These are phyloP conservation scores for Neomorphus geoffroyi DNA, from an alignment of 2,797 vertebrate species.

Conservation along the genomic window DNA sequence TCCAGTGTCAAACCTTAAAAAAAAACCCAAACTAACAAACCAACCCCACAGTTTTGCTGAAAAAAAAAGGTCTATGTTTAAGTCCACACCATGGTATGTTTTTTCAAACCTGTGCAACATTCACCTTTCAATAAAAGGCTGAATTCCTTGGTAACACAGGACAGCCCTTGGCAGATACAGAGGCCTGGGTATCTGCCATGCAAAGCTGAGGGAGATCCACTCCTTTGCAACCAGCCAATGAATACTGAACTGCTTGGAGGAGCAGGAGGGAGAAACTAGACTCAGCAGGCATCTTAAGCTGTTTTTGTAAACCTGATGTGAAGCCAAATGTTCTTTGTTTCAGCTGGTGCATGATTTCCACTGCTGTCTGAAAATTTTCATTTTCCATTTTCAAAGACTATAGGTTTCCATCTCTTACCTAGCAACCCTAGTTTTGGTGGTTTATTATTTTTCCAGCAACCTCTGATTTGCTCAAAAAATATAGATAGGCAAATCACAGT, in stretches of 20 bases:
- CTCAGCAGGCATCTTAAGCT: not conserved
- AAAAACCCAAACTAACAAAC: not conserved
- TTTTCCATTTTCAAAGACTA: conserved; percentile 40
- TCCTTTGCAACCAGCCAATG: not conserved
- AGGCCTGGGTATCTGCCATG: not conserved
- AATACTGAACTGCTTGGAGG: not conserved
- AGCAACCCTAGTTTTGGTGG: not conserved
- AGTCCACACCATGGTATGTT: not conserved
- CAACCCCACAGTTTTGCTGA: not conserved
- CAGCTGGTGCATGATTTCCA: conserved; percentile 27
- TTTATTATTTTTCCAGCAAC: conserved; percentile 9
- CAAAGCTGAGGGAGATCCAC: not conserved
- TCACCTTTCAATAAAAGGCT: not conserved
- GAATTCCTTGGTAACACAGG: not conserved
- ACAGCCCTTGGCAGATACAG: not conserved
- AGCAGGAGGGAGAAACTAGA: not conserved
- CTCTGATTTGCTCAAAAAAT: conserved; percentile 14
- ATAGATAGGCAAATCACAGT: not conserved
- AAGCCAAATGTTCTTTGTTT: not conserved
- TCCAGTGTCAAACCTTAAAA: not conserved
- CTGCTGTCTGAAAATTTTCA: not conserved
- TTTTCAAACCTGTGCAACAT: not conserved
- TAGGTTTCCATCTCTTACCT: conserved; percentile 29
- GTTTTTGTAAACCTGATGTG: not conserved
- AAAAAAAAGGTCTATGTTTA: not conserved